These are phyloP conservation scores for Furnarius figulus DNA, from an alignment of 2,113 vertebrate species.

Conservation along the genomic window DNA sequence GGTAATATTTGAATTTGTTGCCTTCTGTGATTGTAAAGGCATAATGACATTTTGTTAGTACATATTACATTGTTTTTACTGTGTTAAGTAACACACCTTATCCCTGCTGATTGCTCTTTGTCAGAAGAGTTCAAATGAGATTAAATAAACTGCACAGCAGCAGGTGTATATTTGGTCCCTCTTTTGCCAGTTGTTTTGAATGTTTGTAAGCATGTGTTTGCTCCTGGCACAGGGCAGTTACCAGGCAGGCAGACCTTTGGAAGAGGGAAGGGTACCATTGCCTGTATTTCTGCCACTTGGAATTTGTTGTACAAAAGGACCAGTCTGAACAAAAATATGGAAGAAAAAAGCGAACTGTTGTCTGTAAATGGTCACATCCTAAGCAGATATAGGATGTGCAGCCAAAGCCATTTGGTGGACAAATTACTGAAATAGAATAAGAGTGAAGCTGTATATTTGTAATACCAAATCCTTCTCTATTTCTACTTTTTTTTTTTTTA, in stretches of 20 bases:
- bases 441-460: neutral
- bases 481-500: neutral
- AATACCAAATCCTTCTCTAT: neutral
- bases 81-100: neutral
- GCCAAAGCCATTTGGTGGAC: neutral
- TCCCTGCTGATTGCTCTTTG: neutral
- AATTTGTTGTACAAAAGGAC: neutral
- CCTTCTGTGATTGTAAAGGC: neutral
- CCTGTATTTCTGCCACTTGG: neutral
- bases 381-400: neutral
- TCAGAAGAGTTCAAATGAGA: neutral
- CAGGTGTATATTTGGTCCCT: neutral
- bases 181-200: neutral
- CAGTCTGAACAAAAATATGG: neutral
- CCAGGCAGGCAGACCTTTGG: neutral
- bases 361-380: neutral
- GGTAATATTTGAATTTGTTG: neutral
- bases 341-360: neutral
- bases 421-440: neutral
- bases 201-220: neutral
- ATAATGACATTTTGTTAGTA: neutral
- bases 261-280: neutral
- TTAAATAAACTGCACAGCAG: neutral
- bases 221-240: accelerated
- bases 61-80: neutral